phyloP scores from a whole-genome alignment of 1,140 invertebrate genomes.

The Drosophila carrolli region DNA sequence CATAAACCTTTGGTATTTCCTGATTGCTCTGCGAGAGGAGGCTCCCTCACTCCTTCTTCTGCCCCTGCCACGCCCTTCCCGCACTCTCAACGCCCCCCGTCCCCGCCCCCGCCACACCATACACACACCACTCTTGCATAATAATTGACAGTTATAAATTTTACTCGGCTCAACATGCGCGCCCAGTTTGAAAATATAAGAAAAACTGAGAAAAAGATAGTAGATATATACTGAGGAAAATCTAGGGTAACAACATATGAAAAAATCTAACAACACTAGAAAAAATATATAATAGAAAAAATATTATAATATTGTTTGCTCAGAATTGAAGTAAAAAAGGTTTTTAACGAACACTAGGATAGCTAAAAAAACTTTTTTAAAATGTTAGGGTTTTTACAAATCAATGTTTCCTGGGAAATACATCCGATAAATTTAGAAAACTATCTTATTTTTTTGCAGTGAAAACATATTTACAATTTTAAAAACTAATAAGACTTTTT shows the following conservation, averaged over 20 bases:
- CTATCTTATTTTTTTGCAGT: too few relatives aligned
- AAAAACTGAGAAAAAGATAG: constrained; percentile 14
- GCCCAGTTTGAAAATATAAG: constrained; percentile 24
- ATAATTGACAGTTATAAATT: constrained; percentile 84
- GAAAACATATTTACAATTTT: too few relatives aligned
- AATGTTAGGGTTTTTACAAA: too few relatives aligned
- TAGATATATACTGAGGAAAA: neutral
- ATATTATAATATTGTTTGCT: too few relatives aligned
- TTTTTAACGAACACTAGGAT: too few relatives aligned
- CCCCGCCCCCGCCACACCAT: neutral
- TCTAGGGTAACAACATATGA: neutral
- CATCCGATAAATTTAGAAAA: too few relatives aligned
- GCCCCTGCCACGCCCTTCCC: neutral
- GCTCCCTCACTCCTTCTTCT: neutral
- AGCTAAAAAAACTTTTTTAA: too few relatives aligned
- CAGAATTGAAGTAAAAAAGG: too few relatives aligned
- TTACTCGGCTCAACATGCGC: constrained; percentile 58
- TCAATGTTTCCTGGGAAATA: too few relatives aligned
- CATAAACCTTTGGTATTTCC: constrained; percentile 67
- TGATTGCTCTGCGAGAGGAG: constrained; percentile 60
- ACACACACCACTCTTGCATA: constrained; percentile 81
- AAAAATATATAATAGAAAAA: too few relatives aligned
- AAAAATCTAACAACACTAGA: too few relatives aligned
- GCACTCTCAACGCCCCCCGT: neutral
- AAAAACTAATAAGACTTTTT: neutral